phyloP scores from a whole-genome alignment of 2,113 vertebrate genomes.

The Barnardius zonarius region DNA sequence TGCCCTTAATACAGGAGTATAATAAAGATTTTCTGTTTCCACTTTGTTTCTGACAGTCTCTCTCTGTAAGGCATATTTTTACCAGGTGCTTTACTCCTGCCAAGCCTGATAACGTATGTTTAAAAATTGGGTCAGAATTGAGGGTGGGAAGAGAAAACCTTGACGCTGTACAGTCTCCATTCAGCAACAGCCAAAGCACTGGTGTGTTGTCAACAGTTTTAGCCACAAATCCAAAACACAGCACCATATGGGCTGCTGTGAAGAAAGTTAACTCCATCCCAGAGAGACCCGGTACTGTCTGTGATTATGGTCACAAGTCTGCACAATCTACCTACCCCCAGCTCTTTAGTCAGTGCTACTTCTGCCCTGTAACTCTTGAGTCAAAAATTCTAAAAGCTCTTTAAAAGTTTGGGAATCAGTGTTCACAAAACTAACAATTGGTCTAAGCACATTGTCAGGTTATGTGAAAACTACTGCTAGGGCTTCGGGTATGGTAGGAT shows the following conservation, averaged over 20 bases:
- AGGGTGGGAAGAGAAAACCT: background rate
- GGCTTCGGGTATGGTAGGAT: background rate
- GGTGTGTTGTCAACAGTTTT: background rate
- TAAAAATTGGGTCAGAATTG: background rate
- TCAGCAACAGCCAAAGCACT: background rate
- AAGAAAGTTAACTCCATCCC: background rate
- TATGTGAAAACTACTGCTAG: background rate
- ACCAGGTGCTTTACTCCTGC: background rate
- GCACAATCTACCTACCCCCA: background rate
- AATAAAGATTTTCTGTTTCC: background rate
- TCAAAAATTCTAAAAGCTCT: background rate
- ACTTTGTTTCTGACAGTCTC: background rate
- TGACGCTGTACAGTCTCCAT: accelerated
- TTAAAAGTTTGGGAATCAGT: background rate
- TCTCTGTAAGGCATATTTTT: background rate
- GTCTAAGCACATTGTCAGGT: background rate
- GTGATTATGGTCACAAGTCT: background rate
- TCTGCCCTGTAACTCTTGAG: background rate
- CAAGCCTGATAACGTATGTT: background rate
- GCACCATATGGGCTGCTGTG: background rate
- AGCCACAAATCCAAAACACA: background rate
- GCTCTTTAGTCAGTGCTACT: background rate
- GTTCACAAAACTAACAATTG: background rate
- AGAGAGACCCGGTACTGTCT: background rate
- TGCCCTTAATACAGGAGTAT: background rate